Conservation (phyloP, 2,888 invertebrate genomes). For the Orthonevra nobilis region DNA sequence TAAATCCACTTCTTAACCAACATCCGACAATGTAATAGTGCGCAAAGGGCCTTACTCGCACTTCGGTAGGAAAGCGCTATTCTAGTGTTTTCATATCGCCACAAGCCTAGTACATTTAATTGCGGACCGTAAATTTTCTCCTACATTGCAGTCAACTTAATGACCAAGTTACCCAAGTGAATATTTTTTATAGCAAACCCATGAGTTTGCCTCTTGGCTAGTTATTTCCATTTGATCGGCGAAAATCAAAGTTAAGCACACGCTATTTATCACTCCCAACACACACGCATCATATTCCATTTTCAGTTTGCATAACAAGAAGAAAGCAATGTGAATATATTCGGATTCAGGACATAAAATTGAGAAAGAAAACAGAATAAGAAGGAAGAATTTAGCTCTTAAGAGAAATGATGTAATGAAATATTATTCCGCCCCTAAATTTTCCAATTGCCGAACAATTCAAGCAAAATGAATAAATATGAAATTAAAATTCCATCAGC, state of each 20-base stretch:
- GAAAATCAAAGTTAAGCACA: constrained; percentile 26
- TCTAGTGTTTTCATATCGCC: neutral
- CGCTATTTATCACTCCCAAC: constrained; percentile 21
- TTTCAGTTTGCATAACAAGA: constrained; percentile 3
- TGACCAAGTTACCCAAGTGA: constrained; percentile 22
- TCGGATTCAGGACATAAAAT: no score
- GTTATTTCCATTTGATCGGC: constrained; percentile 11
- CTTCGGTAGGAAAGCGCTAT: neutral
- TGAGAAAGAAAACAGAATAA: no score
- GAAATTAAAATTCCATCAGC: constrained; percentile 27
- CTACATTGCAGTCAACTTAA: constrained; percentile 35
- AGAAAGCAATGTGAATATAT: no score
- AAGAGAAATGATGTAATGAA: neutral
- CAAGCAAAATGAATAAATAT: constrained; percentile 1
- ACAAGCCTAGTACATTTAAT: constrained; percentile 28
- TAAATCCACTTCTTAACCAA: constrained; percentile 28
- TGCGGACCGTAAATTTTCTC: constrained; percentile 35
- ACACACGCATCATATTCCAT: no score
- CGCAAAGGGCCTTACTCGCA: constrained; percentile 1
- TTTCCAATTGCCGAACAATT: constrained; percentile 46
- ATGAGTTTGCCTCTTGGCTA: constrained; percentile 18
- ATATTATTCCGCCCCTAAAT: constrained; percentile 12
- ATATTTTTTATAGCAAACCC: constrained; percentile 29
- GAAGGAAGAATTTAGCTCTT: no score
- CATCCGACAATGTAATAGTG: constrained; percentile 7